Percentiles rank a stretch among this genome's conserved stretches.
Evolutionary conservation across 2,888 invertebrate genomes (phyloP).

Genomic region (Sceliomorpha sp.): DNA sequence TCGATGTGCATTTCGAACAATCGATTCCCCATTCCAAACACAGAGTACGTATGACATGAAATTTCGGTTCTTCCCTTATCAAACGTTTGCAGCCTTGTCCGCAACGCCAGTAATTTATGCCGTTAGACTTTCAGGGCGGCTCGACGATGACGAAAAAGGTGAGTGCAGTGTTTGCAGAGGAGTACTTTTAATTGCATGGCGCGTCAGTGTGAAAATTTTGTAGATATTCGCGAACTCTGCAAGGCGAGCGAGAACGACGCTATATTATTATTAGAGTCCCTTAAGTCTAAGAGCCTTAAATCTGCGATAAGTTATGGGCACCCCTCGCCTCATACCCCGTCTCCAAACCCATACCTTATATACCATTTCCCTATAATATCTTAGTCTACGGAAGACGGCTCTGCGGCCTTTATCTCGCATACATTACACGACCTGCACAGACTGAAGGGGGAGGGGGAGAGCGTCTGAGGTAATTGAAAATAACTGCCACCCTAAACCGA

Average conservation of each 20-base stretch:
- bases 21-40: too few species aligned
- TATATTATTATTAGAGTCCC: slow-evolving; percentile 81
- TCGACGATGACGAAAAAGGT: background rate
- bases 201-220: slow-evolving; percentile 45
- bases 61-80: too few species aligned
- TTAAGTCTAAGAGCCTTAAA: slow-evolving; percentile 81
- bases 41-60: too few species aligned
- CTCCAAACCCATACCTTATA: slow-evolving; percentile 69
- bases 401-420: slow-evolving; percentile 79
- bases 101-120: too few species aligned
- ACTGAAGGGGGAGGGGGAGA: slow-evolving; percentile 60
- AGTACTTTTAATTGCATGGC: slow-evolving; percentile 40
- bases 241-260: slow-evolving; percentile 74
- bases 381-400: slow-evolving; percentile 77
- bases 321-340: slow-evolving; percentile 66
- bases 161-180: slow-evolving; percentile 21
- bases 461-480: slow-evolving; percentile 78
- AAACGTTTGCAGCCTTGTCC: too few species aligned
- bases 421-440: slow-evolving; percentile 74
- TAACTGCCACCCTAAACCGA: slow-evolving; percentile 75
- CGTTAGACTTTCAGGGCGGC: too few species aligned
- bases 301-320: slow-evolving; percentile 81
- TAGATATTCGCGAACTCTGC: slow-evolving; percentile 71
- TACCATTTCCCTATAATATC: slow-evolving; percentile 80
- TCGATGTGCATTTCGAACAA: too few species aligned